Percentiles rank a stretch among this genome's conserved stretches.
These are phyloP conservation scores for Phrynosoma blainvillii DNA, from an alignment of 2,113 vertebrate species.

Conservation along the genomic window DNA sequence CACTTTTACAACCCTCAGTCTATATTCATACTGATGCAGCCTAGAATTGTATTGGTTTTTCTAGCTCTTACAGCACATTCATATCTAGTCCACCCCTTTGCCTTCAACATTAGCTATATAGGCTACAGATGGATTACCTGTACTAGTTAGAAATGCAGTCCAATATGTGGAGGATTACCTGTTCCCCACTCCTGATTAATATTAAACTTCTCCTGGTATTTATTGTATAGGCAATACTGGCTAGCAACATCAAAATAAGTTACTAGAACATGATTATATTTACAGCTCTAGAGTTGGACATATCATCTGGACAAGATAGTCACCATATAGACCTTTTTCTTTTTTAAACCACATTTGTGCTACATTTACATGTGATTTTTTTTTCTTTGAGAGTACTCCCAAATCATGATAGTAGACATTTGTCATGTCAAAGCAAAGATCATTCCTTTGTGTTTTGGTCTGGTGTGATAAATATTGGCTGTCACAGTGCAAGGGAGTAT, in stretches of 20 bases:
- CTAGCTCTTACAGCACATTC: too few relatives aligned
- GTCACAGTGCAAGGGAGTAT: background rate
- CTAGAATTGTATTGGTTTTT: too few relatives aligned
- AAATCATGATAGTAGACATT: background rate
- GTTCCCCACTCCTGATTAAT: too few relatives aligned
- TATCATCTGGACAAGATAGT: background rate
- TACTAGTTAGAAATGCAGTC: too few relatives aligned
- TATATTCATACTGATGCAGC: too few relatives aligned
- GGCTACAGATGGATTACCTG: too few relatives aligned
- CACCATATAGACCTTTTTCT: background rate
- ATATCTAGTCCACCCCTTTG: too few relatives aligned
- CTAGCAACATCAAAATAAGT: background rate
- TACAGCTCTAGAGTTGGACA: background rate
- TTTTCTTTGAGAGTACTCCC: background rate
- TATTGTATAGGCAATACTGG: too few relatives aligned
- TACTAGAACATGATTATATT: background rate
- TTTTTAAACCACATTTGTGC: background rate
- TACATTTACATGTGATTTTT: background rate
- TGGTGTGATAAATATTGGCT: background rate
- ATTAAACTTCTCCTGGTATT: too few relatives aligned
- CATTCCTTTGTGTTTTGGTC: background rate
- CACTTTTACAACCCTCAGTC: too few relatives aligned
- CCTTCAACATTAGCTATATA: too few relatives aligned
- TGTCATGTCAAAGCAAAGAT: background rate
- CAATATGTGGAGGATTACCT: too few relatives aligned